phyloP scores from a whole-genome alignment of 2,888 invertebrate genomes.

The Synergus japonicus region DNA sequence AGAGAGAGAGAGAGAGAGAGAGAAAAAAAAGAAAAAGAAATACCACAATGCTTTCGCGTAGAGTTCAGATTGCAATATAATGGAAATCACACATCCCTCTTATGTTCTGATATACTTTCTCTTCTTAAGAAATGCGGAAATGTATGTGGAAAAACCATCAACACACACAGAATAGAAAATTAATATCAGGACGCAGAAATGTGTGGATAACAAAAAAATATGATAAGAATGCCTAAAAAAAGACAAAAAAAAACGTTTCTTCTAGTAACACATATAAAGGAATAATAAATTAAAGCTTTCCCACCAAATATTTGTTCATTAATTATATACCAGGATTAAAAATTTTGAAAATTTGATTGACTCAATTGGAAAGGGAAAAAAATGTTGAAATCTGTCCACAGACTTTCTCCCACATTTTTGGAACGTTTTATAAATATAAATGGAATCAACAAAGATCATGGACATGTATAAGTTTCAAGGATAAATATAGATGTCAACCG shows the following conservation, averaged over 20 bases:
- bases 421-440: not conserved
- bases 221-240: not conserved
- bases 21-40: not conserved
- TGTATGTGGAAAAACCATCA: not conserved
- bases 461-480: not conserved
- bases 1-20: too few species aligned
- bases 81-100: constrained; percentile 27
- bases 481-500: constrained; percentile 6
- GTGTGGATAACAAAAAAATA: not conserved
- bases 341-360: too few species aligned
- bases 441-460: not conserved
- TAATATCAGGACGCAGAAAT: not conserved
- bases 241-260: not conserved
- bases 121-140: not conserved
- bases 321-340: too few species aligned
- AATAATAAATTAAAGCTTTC: not conserved
- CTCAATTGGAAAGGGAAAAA: too few species aligned
- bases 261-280: too few species aligned
- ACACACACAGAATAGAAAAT: not conserved
- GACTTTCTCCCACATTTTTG: not conserved
- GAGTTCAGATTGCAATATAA: constrained; percentile 34
- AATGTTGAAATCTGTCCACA: too few species aligned
- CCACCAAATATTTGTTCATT: not conserved
- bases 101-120: not conserved
- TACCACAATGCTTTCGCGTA: constrained; percentile 7